Conservation (phyloP, 2,797 vertebrate genomes). For the Enteromius viviparus region DNA sequence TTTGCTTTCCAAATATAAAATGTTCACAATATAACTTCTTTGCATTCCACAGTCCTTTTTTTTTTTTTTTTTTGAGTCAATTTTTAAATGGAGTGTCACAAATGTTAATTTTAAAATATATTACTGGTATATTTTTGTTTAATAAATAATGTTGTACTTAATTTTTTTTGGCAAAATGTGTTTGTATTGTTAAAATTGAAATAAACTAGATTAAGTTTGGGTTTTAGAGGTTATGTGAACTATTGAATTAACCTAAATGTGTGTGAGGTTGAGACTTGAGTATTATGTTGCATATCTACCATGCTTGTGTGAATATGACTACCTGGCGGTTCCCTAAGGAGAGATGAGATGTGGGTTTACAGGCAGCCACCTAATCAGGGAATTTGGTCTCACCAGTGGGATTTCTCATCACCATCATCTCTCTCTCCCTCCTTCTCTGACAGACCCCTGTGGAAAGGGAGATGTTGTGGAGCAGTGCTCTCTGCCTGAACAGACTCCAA, state of each 20-base stretch:
- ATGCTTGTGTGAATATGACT: constrained; percentile 51
- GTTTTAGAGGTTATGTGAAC: background rate
- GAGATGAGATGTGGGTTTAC: constrained; percentile 43
- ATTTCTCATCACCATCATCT: constrained; percentile 40
- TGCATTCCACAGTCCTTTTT: background rate
- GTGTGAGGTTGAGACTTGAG: constrained; percentile 21
- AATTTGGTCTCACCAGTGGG: constrained; percentile 44
- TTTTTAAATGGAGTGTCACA: background rate
- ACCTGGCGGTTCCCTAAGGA: constrained; percentile 49
- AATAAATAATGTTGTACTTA: background rate
- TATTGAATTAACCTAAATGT: background rate
- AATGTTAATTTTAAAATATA: background rate
- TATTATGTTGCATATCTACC: constrained; percentile 39
- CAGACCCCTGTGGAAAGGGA: constrained; percentile 69
- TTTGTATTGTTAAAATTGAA: background rate
- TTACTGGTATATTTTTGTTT: background rate
- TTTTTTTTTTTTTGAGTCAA: no score
- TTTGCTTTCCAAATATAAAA: background rate
- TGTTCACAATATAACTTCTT: background rate
- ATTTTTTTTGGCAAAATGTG: background rate
- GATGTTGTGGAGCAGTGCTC: constrained; percentile 67
- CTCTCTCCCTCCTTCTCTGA: constrained; percentile 12
- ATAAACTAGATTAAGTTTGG: background rate
- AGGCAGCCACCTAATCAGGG: constrained; percentile 52
- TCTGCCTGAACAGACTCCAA: constrained; percentile 72